Evolutionary conservation across 2,888 invertebrate species (phyloP).

Genomic region (Coleophora flavipennella): DNA sequence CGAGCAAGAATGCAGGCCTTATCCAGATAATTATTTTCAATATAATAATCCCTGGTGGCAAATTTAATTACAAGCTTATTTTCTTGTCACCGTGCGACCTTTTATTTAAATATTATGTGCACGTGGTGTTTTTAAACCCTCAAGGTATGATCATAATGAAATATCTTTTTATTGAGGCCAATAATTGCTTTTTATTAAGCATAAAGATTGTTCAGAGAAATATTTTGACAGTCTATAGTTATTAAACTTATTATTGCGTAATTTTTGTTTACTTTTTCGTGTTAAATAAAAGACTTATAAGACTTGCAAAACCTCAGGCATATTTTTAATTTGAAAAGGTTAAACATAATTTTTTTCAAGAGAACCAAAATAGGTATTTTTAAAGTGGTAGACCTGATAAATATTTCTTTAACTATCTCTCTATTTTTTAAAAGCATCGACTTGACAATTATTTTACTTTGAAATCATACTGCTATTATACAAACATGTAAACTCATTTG

Average conservation of each 20-base stretch:
- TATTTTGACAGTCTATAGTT: slow-evolving; percentile 22
- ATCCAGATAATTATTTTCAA: slow-evolving; percentile 32
- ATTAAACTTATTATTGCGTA: slow-evolving; percentile 12
- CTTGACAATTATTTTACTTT: too few species aligned
- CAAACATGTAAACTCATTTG: too few species aligned
- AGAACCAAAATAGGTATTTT: too few species aligned
- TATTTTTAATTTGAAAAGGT: too few species aligned
- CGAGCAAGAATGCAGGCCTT: slow-evolving; percentile 23
- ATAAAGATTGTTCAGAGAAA: slow-evolving; percentile 26
- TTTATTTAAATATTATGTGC: slow-evolving; percentile 15
- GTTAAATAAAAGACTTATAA: too few species aligned
- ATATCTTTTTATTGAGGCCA: slow-evolving; percentile 36
- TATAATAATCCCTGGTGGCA: slow-evolving; percentile 26
- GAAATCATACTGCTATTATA: too few species aligned
- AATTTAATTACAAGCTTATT: slow-evolving; percentile 42
- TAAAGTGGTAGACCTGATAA: too few species aligned
- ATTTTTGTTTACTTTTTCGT: too few species aligned
- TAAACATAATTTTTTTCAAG: too few species aligned
- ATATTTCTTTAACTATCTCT: too few species aligned
- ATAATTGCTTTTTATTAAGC: slow-evolving; percentile 52
- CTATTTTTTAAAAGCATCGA: too few species aligned
- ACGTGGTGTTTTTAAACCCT: slow-evolving; percentile 13
- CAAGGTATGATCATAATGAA: slow-evolving; percentile 35
- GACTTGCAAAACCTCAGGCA: too few species aligned
- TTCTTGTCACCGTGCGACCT: slow-evolving; percentile 40